These are phyloP conservation scores for Chrysolina haemoptera DNA, from an alignment of 2,888 invertebrate genomes.

Conservation along the genomic window DNA sequence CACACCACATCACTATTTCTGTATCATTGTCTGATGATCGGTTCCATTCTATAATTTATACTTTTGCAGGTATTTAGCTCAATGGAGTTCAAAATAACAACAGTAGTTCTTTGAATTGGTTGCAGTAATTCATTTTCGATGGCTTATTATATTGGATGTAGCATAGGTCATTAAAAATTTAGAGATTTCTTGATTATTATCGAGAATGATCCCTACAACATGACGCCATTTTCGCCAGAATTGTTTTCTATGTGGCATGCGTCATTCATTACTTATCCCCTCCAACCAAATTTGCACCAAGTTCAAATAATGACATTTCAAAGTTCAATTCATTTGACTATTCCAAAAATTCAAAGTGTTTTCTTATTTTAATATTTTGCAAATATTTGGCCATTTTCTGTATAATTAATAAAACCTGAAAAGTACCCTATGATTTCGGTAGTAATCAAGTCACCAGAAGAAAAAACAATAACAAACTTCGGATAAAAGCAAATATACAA, in stretches of 20 bases:
- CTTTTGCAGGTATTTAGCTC: slow-evolving; percentile 47
- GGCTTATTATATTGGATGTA: slow-evolving; percentile 63
- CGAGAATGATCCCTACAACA: slow-evolving; percentile 66
- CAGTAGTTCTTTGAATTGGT: slow-evolving; percentile 40
- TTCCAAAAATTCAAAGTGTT: neutral
- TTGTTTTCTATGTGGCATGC: slow-evolving; percentile 48
- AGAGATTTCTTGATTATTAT: slow-evolving; percentile 61
- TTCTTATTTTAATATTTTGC: neutral
- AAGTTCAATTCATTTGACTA: neutral
- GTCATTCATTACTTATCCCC: slow-evolving; percentile 50
- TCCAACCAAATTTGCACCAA: slow-evolving; percentile 25
- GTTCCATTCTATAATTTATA: slow-evolving; percentile 48
- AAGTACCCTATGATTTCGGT: no score
- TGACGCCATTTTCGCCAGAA: slow-evolving; percentile 66
- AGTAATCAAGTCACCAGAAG: no score
- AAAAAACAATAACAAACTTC: no score
- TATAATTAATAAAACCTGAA: no score
- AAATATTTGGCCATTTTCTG: no score
- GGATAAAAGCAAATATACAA: no score
- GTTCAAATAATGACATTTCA: slow-evolving; percentile 11
- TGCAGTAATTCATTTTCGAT: slow-evolving; percentile 53
- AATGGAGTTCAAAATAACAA: slow-evolving; percentile 53
- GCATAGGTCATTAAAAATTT: slow-evolving; percentile 67
- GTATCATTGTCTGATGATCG: slow-evolving; percentile 52
- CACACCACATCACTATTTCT: slow-evolving; percentile 50